Conservation (phyloP, 2,113 vertebrate genomes). For the Polypterus bichir region DNA sequence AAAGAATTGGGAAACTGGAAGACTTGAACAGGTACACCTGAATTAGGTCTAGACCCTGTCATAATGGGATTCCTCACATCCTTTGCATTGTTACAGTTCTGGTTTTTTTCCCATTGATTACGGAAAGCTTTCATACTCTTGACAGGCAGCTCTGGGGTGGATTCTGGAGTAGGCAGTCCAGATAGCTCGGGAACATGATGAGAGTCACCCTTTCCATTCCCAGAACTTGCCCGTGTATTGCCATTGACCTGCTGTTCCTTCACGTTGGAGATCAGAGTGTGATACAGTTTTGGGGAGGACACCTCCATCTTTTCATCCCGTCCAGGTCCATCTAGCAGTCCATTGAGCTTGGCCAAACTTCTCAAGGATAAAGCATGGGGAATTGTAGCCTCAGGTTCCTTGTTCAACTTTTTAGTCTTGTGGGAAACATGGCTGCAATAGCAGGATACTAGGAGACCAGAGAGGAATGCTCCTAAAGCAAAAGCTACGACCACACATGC, state of each 20-base stretch:
- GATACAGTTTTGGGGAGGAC: conserved; percentile 55
- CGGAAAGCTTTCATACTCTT: conserved; percentile 69
- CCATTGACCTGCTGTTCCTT: conserved; percentile 43
- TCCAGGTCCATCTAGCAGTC: conserved; percentile 54
- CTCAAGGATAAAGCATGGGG: conserved; percentile 72
- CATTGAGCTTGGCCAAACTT: conserved; percentile 71
- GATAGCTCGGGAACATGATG: conserved; percentile 65
- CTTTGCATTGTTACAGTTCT: conserved; percentile 71
- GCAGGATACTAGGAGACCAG: conserved; percentile 74
- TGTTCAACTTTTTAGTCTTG: conserved; percentile 51
- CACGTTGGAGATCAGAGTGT: conserved; percentile 58
- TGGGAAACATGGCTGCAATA: conserved; percentile 66
- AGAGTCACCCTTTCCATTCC: conserved; percentile 34
- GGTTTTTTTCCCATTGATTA: conserved; percentile 78
- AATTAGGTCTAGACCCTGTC: conserved; percentile 39
- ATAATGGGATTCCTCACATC: conserved; percentile 47
- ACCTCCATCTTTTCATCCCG: conserved; percentile 62
- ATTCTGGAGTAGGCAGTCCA: conserved; percentile 73
- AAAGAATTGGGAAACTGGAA: conserved; percentile 51
- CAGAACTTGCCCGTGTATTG: conserved; percentile 20
- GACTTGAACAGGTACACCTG: conserved; percentile 46
- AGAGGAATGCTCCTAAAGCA: conserved; percentile 68
- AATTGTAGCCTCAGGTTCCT: conserved; percentile 64
- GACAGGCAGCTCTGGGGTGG: conserved; percentile 72
- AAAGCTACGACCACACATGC: conserved; percentile 71